These are phyloP conservation scores for Eospalax fontanierii DNA, from an alignment of 2,797 vertebrate genomes.

Conservation along the genomic window DNA sequence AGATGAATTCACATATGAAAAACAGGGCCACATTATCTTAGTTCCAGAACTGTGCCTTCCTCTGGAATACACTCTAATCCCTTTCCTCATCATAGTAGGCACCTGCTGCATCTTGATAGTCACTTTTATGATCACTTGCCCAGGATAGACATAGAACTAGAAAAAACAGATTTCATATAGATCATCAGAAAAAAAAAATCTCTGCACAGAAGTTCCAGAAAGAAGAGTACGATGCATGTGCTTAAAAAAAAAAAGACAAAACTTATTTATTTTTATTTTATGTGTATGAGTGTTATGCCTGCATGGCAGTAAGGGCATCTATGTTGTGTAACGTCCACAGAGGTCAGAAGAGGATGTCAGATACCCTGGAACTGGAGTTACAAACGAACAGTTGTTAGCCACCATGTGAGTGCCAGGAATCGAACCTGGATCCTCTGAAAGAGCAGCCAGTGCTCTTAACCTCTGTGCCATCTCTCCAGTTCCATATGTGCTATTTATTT, in stretches of 20 bases:
- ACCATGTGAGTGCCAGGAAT: too few relatives aligned
- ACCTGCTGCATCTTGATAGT: constrained; percentile 98
- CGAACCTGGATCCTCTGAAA: too few relatives aligned
- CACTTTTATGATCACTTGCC: constrained; percentile 97
- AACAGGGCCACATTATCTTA: constrained; percentile 94
- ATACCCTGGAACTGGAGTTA: too few relatives aligned
- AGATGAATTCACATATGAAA: constrained; percentile 96
- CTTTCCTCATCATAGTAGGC: constrained; percentile 97
- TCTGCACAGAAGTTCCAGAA: constrained; percentile 97
- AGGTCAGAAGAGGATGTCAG: neutral
- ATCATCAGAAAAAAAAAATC: constrained; percentile 97
- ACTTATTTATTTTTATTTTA: too few relatives aligned
- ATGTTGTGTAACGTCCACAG: too few relatives aligned
- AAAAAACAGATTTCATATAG: constrained; percentile 96
- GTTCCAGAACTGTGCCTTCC: constrained; percentile 96
- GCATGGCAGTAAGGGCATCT: too few relatives aligned
- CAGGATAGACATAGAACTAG: constrained; percentile 95
- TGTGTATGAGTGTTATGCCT: too few relatives aligned
- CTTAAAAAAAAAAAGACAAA: constrained; percentile 70
- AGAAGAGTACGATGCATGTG: constrained; percentile 98
- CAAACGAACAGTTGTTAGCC: too few relatives aligned
- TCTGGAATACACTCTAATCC: constrained; percentile 97
- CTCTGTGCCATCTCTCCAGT: neutral
- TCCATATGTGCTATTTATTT: constrained; percentile 94
- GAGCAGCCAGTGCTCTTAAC: too few relatives aligned